Evolutionary conservation across 2,113 vertebrate genomes (phyloP).

Genomic region (Anseranas semipalmata): DNA sequence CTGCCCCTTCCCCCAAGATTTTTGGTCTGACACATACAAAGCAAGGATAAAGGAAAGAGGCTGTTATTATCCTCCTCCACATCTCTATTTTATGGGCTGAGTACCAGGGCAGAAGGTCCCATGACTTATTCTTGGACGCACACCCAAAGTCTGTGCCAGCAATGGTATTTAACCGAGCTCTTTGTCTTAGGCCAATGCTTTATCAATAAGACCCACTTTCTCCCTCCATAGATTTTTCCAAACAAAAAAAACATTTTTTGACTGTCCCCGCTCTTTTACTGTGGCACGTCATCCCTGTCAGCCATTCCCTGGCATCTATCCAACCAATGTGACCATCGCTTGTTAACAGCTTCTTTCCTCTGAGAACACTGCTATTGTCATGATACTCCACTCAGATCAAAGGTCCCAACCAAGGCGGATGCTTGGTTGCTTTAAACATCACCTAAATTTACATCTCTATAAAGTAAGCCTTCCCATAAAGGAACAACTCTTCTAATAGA

Average conservation of each 20-base stretch:
- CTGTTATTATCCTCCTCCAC: conserved; percentile 13
- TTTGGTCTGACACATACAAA: conserved; percentile 14
- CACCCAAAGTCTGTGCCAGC: conserved; percentile 36
- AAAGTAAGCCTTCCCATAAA: neutral
- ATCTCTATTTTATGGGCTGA: conserved; percentile 16
- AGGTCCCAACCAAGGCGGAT: neutral
- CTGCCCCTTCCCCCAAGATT: neutral
- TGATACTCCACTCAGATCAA: neutral
- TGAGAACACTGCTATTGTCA: neutral
- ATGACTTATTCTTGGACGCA: neutral
- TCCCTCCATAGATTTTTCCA: neutral
- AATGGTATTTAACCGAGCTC: neutral
- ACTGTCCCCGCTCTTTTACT: neutral
- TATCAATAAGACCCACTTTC: conserved; percentile 2
- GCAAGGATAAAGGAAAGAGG: conserved; percentile 6
- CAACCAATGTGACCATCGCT: fast-evolving
- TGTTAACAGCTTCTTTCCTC: neutral
- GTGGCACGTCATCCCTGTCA: neutral
- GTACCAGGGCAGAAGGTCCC: conserved; percentile 24
- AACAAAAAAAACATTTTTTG: neutral
- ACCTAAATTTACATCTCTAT: neutral
- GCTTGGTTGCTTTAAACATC: neutral
- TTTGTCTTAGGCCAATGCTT: neutral
- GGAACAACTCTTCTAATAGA: neutral
- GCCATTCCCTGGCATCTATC: neutral